Conservation (phyloP, 2,888 invertebrate genomes). For the Caenorhabditis sinica region DNA sequence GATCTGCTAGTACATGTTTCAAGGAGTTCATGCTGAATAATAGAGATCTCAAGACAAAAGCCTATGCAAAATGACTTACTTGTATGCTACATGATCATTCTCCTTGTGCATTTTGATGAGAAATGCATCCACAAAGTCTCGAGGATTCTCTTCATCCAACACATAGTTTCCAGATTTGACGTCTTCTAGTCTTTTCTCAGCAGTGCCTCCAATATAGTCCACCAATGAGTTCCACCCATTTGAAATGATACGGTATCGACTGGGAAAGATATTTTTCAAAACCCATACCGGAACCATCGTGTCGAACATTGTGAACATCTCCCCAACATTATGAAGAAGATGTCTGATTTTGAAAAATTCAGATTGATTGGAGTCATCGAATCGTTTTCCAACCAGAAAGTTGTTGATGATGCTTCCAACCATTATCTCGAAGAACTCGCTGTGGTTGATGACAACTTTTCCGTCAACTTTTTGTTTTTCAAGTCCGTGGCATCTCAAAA, state of each 20-base stretch:
- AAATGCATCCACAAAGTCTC: constrained; percentile 67
- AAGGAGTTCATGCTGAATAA: constrained; percentile 48
- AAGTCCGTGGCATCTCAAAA: constrained; percentile 27
- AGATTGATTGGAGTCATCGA: constrained; percentile 20
- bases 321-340: background rate
- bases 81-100: constrained; percentile 23
- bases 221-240: background rate
- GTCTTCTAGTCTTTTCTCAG: background rate
- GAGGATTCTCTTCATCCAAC: constrained; percentile 40
- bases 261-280: constrained; percentile 35
- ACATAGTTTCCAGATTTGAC: constrained; percentile 25
- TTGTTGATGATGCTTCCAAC: constrained; percentile 60
- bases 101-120: constrained; percentile 58
- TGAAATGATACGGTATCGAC: background rate
- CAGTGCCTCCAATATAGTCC: constrained; percentile 1
- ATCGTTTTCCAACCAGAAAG: constrained; percentile 42
- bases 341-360: constrained; percentile 28
- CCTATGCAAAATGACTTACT: background rate
- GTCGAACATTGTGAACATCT: constrained; percentile 36
- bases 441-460: background rate
- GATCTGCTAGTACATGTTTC: constrained; percentile 47
- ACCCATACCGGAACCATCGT: constrained; percentile 36
- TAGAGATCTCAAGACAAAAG: no score
- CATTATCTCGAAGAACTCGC: constrained; percentile 43
- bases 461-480: constrained; percentile 17